Conservation (phyloP, 30 jellyfish, hydroid and myxozoan genomes). For the Haliclystus octoradiatus region DNA sequence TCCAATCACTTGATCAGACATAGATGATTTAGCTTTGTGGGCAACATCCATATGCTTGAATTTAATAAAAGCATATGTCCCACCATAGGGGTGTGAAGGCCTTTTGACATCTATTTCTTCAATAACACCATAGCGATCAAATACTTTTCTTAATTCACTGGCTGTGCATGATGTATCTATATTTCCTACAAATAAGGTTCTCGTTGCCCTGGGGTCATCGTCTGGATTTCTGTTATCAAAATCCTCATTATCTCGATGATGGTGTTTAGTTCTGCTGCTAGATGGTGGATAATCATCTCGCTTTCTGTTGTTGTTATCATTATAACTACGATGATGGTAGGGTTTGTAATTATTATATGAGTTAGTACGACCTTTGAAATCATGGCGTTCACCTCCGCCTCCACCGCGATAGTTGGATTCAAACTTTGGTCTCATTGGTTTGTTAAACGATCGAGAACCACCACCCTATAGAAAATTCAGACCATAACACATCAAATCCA, state of each 20-base stretch:
- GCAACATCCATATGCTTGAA: conserved; percentile 80
- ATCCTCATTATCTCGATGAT: conserved; percentile 25
- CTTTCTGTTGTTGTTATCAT: conserved; percentile 2
- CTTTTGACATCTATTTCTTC: conserved; percentile 96
- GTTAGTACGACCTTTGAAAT: conserved; percentile 22
- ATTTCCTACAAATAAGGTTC: conserved; percentile 94
- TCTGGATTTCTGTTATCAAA: conserved; percentile 54
- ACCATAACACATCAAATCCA: too few relatives aligned
- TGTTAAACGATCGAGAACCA: too few relatives aligned
- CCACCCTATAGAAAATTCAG: too few relatives aligned
- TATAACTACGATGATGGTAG: background rate
- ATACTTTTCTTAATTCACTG: conserved; percentile 59
- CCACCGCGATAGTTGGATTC: conserved; percentile 44
- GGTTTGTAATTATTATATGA: conserved; percentile 26
- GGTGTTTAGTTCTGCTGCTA: conserved; percentile 2
- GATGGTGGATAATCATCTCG: conserved; percentile 3
- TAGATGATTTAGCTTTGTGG: conserved; percentile 67
- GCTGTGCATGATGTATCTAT: conserved; percentile 57
- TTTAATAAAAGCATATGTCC: conserved; percentile 87
- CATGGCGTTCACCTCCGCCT: conserved; percentile 22
- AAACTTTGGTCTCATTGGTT: conserved; percentile 49
- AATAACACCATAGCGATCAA: conserved; percentile 80
- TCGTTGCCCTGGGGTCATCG: conserved; percentile 89
- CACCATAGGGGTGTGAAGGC: conserved; percentile 84
- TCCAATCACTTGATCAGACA: conserved; percentile 72